Evolutionary conservation across 1,140 invertebrate genomes (phyloP).

Genomic region (Ceratina australensis): DNA sequence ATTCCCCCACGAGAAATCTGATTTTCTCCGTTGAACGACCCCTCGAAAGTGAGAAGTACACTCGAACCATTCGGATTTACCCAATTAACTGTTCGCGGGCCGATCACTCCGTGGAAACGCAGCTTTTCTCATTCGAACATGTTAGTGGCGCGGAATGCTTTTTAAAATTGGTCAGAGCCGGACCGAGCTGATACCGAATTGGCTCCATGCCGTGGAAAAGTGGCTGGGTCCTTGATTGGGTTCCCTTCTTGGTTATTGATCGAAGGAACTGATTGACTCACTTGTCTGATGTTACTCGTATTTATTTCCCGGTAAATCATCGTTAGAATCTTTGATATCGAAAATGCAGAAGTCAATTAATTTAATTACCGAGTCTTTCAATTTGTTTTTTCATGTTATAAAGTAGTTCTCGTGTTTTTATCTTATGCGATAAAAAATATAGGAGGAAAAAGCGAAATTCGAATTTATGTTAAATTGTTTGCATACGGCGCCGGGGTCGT

Average conservation of each 20-base stretch:
- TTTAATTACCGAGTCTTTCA: too few species aligned
- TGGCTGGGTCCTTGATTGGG: not conserved
- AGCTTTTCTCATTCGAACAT: slow-evolving; percentile 6
- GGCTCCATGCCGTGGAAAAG: slow-evolving; percentile 3
- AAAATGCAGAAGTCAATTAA: too few species aligned
- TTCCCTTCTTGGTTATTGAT: not conserved
- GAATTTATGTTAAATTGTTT: too few species aligned
- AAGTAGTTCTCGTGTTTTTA: too few species aligned
- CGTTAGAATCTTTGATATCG: too few species aligned
- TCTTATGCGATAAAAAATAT: too few species aligned
- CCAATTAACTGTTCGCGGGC: slow-evolving; percentile 35
- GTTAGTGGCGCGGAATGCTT: not conserved
- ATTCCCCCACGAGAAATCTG: not conserved
- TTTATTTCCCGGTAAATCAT: too few species aligned
- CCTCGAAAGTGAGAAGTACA: slow-evolving; percentile 16
- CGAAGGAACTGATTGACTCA: too few species aligned
- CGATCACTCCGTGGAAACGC: slow-evolving; percentile 11
- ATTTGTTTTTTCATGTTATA: too few species aligned
- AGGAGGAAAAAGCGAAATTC: too few species aligned
- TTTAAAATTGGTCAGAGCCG: not conserved
- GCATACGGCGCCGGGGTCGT: too few species aligned
- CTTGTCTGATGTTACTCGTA: too few species aligned
- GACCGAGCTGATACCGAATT: slow-evolving; percentile 3
- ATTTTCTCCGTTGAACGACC: slow-evolving; percentile 1
- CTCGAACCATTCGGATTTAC: slow-evolving; percentile 23